A percentile compares a stretch with the other conserved stretches of the same genome.
These are phyloP conservation scores for Campoletis sonorensis DNA, from an alignment of 1,140 invertebrate genomes.

Conservation along the genomic window DNA sequence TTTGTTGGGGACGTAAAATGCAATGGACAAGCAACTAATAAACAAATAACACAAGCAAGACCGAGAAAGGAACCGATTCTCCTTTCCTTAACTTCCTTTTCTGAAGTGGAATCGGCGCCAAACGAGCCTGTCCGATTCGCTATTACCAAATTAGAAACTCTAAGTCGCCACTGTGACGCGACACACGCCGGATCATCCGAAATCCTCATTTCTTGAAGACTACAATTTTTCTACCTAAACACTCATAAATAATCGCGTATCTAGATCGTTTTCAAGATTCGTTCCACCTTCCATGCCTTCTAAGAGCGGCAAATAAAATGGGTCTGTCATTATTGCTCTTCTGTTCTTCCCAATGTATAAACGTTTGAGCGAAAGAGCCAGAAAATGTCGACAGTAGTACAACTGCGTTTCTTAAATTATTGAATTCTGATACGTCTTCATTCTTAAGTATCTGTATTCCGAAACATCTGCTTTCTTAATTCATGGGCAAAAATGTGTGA, in stretches of 20 bases:
- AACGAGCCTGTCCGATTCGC: not conserved
- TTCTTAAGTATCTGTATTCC: no score
- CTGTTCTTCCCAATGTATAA: not conserved
- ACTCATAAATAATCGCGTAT: constrained; percentile 32
- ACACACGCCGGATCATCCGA: not conserved
- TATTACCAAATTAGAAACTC: not conserved
- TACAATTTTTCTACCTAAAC: constrained; percentile 3
- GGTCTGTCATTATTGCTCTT: not conserved
- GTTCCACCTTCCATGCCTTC: not conserved
- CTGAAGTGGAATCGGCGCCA: not conserved
- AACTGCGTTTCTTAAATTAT: no score
- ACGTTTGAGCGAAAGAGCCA: not conserved
- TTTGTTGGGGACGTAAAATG: no score
- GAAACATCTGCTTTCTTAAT: no score
- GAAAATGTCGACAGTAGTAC: no score
- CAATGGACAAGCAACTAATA: no score
- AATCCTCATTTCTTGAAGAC: constrained; percentile 7
- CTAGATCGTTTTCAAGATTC: constrained; percentile 1
- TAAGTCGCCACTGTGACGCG: constrained; percentile 10
- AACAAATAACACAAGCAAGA: not conserved
- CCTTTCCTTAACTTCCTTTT: not conserved
- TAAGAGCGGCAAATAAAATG: not conserved
- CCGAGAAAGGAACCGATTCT: not conserved
- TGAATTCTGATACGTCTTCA: no score
- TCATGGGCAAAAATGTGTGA: no score